These are phyloP conservation scores for Geophilus truncorum DNA, from an alignment of 2,888 invertebrate species.

Conservation along the genomic window DNA sequence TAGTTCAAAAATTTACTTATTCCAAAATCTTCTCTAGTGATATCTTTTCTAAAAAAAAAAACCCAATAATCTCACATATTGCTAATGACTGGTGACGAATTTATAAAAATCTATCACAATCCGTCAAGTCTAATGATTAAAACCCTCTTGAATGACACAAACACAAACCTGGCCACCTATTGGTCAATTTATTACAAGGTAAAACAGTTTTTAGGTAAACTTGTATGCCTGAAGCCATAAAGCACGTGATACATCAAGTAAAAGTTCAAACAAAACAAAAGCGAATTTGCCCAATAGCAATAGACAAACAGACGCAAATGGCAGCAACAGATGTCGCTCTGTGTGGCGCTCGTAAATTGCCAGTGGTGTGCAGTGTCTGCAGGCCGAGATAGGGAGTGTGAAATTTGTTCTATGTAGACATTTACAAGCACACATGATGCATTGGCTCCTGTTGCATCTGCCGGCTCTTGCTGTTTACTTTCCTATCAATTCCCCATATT, in stretches of 20 bases:
- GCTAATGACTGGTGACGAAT: too few relatives aligned
- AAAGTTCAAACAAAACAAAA: constrained; percentile 1
- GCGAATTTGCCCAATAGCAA: neutral
- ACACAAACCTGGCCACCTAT: too few relatives aligned
- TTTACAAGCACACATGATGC: neutral
- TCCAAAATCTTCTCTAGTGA: too few relatives aligned
- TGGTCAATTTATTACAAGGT: too few relatives aligned
- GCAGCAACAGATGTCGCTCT: constrained; percentile 16
- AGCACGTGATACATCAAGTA: neutral
- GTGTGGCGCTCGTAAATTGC: constrained; percentile 7
- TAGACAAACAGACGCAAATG: constrained; percentile 3
- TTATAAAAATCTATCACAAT: too few relatives aligned
- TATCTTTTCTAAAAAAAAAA: too few relatives aligned
- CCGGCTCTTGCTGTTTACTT: neutral
- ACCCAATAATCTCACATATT: too few relatives aligned
- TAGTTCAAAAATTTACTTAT: too few relatives aligned
- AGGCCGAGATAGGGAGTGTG: constrained; percentile 7
- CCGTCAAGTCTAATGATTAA: too few relatives aligned
- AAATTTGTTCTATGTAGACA: neutral
- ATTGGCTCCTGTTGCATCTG: constrained; percentile 6
- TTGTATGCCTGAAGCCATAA: neutral
- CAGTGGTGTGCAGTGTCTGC: neutral
- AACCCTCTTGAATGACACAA: too few relatives aligned
- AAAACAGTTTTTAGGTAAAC: too few relatives aligned
- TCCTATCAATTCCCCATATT: neutral